Evolutionary conservation across 2,888 invertebrate genomes (phyloP).

Genomic region (Tolmerus cingulatus): DNA sequence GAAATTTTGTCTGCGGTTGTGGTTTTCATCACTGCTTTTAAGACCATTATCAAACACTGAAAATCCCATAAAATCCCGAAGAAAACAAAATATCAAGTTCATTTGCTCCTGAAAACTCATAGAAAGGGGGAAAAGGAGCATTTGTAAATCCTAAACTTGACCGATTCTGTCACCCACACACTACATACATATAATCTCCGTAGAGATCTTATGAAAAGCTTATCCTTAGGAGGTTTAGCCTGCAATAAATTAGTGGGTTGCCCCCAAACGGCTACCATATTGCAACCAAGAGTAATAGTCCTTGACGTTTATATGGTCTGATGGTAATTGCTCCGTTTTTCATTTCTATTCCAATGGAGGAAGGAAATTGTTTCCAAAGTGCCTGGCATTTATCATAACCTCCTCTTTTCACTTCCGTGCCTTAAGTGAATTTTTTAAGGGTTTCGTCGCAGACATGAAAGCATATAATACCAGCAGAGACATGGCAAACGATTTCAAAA

Average conservation of each 20-base stretch:
- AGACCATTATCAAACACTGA: not conserved
- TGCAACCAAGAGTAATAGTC: constrained; percentile 16
- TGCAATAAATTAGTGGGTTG: constrained; percentile 17
- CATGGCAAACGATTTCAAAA: not conserved
- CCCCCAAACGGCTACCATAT: not conserved
- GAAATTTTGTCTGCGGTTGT: not conserved
- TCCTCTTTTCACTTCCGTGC: not conserved
- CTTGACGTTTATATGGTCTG: constrained; percentile 30
- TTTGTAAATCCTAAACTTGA: not conserved
- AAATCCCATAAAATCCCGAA: not conserved
- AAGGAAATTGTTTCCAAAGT: constrained; percentile 9
- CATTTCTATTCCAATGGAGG: constrained; percentile 8
- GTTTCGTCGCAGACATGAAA: not conserved
- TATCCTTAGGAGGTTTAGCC: not conserved
- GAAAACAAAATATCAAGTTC: not conserved
- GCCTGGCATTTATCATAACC: constrained; percentile 5
- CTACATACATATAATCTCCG: not conserved
- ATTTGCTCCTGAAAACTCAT: not conserved
- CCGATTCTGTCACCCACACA: not conserved
- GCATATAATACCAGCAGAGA: not conserved
- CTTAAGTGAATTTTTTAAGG: not conserved
- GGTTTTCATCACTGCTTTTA: not conserved
- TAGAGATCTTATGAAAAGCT: not conserved
- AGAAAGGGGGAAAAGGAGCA: not conserved
- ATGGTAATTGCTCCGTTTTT: constrained; percentile 31